phyloP scores from a whole-genome alignment of 64 coral and sea anemone species.

The Actinia equina region DNA sequence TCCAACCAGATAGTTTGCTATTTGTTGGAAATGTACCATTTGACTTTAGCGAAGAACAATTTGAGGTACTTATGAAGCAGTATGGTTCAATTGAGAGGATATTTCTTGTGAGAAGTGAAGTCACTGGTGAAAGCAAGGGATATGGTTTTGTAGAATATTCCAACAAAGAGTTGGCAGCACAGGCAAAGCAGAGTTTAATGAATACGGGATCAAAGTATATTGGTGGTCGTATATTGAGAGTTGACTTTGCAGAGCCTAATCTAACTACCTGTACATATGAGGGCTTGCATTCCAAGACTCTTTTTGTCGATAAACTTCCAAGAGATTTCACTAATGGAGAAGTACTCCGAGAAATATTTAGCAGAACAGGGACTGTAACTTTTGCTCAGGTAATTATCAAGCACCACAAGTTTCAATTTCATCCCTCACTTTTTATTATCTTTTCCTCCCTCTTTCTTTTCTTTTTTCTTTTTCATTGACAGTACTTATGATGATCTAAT shows the following conservation, averaged over 20 bases:
- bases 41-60: conserved; percentile 82
- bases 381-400: conserved; percentile 78
- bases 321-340: conserved; percentile 83
- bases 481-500: no score
- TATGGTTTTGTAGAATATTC: conserved; percentile 98
- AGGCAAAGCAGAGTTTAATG: conserved; percentile 81
- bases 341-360: conserved; percentile 69
- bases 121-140: conserved; percentile 91
- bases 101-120: conserved; percentile 76
- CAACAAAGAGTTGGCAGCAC: conserved; percentile 55
- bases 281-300: conserved; percentile 85
- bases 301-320: conserved; percentile 91
- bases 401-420: no score
- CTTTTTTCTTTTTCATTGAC: no score
- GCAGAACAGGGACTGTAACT: conserved; percentile 76
- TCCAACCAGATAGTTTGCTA: conserved; percentile 62
- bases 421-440: no score
- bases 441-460: no score
- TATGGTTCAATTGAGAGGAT: conserved; percentile 85
- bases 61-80: conserved; percentile 82
- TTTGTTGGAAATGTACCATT: conserved; percentile 96
- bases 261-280: conserved; percentile 49
- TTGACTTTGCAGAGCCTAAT: conserved; percentile 85
- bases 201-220: conserved; percentile 85
- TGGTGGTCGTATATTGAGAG: conserved; percentile 74